Percentiles rank a stretch among this genome's conserved stretches.
phyloP scores from a whole-genome alignment of 2,888 invertebrate species.

The Platycheirus rosarum region DNA sequence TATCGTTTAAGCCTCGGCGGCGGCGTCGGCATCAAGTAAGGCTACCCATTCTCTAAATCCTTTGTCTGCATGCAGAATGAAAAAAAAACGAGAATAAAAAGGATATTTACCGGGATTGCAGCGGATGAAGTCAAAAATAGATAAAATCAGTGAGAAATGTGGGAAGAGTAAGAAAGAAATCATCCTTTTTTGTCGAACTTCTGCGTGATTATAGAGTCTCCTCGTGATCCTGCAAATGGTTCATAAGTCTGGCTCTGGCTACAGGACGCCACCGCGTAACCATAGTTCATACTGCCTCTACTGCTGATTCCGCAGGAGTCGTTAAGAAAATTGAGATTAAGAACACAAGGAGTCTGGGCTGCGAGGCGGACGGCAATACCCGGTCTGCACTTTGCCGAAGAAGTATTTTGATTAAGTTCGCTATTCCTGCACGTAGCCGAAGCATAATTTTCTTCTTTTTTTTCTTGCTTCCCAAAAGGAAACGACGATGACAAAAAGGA shows the following conservation, averaged over 20 bases:
- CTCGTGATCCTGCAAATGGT: constrained; percentile 57
- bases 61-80: constrained; percentile 55
- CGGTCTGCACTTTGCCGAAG: constrained; percentile 30
- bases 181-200: constrained; percentile 55
- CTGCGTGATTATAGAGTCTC: constrained; percentile 63
- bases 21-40: too few relatives aligned
- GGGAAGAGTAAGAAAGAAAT: constrained; percentile 10
- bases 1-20: too few relatives aligned
- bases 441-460: constrained; percentile 42
- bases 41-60: constrained; percentile 30
- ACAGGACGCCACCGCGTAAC: constrained; percentile 31
- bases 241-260: constrained; percentile 58
- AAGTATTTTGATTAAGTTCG: constrained; percentile 73
- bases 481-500: constrained; percentile 55
- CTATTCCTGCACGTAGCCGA: constrained; percentile 65
- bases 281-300: background rate
- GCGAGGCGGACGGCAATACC: constrained; percentile 2
- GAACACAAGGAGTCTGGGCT: constrained; percentile 54
- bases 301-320: constrained; percentile 59
- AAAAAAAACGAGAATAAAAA: constrained; percentile 14
- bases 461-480: constrained; percentile 15
- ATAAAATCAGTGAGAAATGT: constrained; percentile 29
- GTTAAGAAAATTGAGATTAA: constrained; percentile 73
- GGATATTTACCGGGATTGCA: constrained; percentile 50
- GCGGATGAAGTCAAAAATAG: constrained; percentile 58